Evolutionary conservation across 2,888 invertebrate species (phyloP).

Genomic region (Lobophora halterata): DNA sequence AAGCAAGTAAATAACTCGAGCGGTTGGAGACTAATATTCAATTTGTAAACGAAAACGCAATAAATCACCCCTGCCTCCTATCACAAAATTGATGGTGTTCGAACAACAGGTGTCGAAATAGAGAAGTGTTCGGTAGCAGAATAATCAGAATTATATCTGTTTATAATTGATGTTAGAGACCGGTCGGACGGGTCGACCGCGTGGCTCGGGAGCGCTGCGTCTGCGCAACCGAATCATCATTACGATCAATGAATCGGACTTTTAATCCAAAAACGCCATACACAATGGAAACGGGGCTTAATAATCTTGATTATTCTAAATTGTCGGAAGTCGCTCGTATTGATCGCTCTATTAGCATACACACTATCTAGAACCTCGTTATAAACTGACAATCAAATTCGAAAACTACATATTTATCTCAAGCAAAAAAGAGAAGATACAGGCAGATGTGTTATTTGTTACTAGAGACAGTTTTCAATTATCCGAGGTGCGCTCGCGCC

Average conservation of each 20-base stretch:
- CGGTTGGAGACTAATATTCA: constrained; percentile 44
- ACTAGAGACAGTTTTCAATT: constrained; percentile 69
- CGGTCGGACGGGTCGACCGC: constrained; percentile 56
- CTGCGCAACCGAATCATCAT: constrained; percentile 57
- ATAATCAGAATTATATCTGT: constrained; percentile 70
- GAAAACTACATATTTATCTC: constrained; percentile 31
- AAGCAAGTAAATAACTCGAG: constrained; percentile 23
- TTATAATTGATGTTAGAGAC: constrained; percentile 72
- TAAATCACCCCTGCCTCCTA: constrained; percentile 60
- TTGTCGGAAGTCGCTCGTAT: constrained; percentile 52
- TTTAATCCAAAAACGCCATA: constrained; percentile 58
- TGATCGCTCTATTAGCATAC: constrained; percentile 50
- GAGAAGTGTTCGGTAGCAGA: constrained; percentile 65
- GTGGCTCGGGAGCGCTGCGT: constrained; percentile 63
- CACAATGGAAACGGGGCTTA: constrained; percentile 52
- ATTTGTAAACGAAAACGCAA: constrained; percentile 51
- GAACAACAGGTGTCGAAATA: constrained; percentile 57
- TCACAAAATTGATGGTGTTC: constrained; percentile 64
- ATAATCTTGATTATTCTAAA: constrained; percentile 61
- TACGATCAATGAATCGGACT: constrained; percentile 75
- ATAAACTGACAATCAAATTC: constrained; percentile 34
- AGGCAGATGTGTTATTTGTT: constrained; percentile 56
- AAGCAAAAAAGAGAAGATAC: constrained; percentile 20
- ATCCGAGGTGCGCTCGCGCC: constrained; percentile 45
- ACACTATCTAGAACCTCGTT: constrained; percentile 34